Evolutionary conservation across 2,888 invertebrate species (phyloP).

Genomic region (Chymomyza procnemis): DNA sequence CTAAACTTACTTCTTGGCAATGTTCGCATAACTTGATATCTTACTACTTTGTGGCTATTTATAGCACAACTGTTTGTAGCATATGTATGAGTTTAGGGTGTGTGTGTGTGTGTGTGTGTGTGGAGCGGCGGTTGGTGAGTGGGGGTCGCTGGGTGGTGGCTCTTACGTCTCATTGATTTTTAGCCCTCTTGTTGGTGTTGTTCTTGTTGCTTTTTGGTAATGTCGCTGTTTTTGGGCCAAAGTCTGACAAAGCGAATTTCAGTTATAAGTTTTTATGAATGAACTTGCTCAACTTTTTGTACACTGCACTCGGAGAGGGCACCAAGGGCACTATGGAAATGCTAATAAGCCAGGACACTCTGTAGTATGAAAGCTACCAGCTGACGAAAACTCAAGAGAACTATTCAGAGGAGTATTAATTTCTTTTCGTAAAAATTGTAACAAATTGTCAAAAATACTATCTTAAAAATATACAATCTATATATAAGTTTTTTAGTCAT

Average conservation of each 20-base stretch:
- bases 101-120: conserved; percentile 30
- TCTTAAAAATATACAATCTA: no score
- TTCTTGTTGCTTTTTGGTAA: conserved; percentile 8
- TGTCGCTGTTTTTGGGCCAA: conserved; percentile 26
- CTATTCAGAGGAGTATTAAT: no score
- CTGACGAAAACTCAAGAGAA: no score
- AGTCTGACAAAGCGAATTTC: conserved; percentile 39
- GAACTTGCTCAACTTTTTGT: conserved; percentile 53
- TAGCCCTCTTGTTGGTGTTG: conserved; percentile 6
- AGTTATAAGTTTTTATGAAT: conserved; percentile 54
- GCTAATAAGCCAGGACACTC: no score
- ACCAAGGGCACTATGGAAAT: not conserved
- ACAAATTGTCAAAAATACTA: no score
- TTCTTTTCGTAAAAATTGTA: no score
- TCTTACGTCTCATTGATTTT: conserved; percentile 44
- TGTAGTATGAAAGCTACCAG: no score
- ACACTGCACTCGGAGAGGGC: not conserved
- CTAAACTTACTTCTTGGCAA: not conserved
- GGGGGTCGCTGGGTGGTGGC: no score
- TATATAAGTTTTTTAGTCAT: no score
- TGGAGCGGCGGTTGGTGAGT: not conserved
- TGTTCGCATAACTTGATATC: not conserved
- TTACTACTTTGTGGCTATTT: conserved; percentile 30
- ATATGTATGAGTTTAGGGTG: not conserved
- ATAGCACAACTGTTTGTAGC: conserved; percentile 28